These are phyloP conservation scores for Cyphomyrus plagiostoma DNA, from an alignment of 2,113 vertebrate genomes.

Conservation along the genomic window DNA sequence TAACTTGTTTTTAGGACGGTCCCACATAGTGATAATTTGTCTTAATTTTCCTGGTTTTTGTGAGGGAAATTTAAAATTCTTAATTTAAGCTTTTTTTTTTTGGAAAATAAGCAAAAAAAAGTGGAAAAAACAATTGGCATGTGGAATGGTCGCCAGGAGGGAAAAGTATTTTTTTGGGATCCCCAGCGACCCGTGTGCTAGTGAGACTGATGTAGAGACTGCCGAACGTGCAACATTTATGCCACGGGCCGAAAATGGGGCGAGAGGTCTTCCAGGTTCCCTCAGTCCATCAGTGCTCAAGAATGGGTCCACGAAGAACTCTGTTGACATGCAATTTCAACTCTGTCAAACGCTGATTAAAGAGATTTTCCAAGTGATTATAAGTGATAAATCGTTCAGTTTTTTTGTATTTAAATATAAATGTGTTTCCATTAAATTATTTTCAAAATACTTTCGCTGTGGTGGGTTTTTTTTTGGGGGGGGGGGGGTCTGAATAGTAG, in stretches of 20 bases:
- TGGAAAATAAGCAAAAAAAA: constrained; percentile 60
- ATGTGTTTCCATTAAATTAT: constrained; percentile 68
- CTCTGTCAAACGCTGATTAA: constrained; percentile 66
- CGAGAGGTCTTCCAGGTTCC: constrained; percentile 39
- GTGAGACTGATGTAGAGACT: constrained; percentile 77
- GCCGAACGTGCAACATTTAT: constrained; percentile 70
- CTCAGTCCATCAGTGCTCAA: constrained; percentile 74
- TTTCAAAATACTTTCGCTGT: constrained; percentile 46
- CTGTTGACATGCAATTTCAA: constrained; percentile 78
- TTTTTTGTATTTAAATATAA: constrained; percentile 63
- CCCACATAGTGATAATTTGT: constrained; percentile 50
- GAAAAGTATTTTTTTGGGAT: constrained; percentile 69
- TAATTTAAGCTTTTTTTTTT: constrained; percentile 47
- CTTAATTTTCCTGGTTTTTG: constrained; percentile 41
- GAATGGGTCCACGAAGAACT: constrained; percentile 62
- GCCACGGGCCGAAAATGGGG: constrained; percentile 48
- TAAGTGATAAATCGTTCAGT: constrained; percentile 63
- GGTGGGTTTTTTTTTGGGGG: constrained; percentile 23
- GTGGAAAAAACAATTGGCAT: constrained; percentile 66
- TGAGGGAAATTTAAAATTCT: constrained; percentile 23
- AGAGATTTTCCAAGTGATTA: constrained; percentile 72
- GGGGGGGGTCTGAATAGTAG: neutral
- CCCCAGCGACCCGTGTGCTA: constrained; percentile 63
- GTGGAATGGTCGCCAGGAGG: constrained; percentile 64
- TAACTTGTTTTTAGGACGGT: constrained; percentile 69